Evolutionary conservation across 2,888 invertebrate genomes (phyloP).

Genomic region (Podabrus alpinus): DNA sequence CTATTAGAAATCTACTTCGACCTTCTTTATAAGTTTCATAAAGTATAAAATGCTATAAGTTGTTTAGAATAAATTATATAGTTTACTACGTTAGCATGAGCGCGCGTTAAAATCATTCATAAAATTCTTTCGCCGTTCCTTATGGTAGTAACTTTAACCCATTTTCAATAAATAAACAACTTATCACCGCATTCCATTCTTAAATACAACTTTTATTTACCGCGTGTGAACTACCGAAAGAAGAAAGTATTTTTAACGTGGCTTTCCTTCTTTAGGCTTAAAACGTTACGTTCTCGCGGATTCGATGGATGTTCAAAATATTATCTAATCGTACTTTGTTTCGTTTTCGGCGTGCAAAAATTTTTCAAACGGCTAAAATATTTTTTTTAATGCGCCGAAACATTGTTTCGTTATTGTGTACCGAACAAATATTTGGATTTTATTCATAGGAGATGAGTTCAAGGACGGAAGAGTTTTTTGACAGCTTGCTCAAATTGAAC

Average conservation of each 20-base stretch:
- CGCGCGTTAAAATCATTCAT: slow-evolving; percentile 50
- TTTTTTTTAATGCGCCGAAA: too few relatives aligned
- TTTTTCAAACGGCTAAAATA: too few relatives aligned
- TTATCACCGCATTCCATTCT: neutral
- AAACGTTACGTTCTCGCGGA: too few relatives aligned
- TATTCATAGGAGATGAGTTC: neutral
- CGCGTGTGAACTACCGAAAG: neutral
- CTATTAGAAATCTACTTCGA: slow-evolving; percentile 30
- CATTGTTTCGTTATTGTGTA: neutral
- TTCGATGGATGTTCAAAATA: too few relatives aligned
- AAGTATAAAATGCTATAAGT: slow-evolving; percentile 40
- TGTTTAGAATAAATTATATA: slow-evolving; percentile 36
- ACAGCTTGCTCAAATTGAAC: neutral
- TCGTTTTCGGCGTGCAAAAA: too few relatives aligned
- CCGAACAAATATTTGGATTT: neutral
- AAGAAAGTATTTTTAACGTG: too few relatives aligned
- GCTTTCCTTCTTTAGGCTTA: too few relatives aligned
- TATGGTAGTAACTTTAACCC: neutral
- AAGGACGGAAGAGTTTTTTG: neutral
- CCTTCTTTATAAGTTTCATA: slow-evolving; percentile 42
- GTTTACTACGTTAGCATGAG: slow-evolving; percentile 47
- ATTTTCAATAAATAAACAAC: slow-evolving; percentile 2
- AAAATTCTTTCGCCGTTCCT: slow-evolving; percentile 42
- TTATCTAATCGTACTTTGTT: too few relatives aligned
- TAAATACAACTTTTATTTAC: neutral